phyloP scores from a whole-genome alignment of 2,888 invertebrate species.

The Rhamnusium bicolor region DNA sequence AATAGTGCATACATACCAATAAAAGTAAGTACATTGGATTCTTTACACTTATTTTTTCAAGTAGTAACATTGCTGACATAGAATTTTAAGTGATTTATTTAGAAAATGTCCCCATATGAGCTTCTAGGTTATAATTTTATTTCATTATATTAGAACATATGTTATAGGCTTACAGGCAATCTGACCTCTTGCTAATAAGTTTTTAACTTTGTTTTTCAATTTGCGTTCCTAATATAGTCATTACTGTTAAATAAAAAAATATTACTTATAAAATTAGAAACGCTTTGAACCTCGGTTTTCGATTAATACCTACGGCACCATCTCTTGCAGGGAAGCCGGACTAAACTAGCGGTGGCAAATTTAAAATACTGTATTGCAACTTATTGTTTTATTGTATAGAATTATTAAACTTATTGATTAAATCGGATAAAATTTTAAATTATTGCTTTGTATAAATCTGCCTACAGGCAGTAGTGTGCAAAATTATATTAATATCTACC shows the following conservation, averaged over 20 bases:
- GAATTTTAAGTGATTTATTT: neutral
- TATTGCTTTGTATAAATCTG: conserved; percentile 57
- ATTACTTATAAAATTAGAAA: neutral
- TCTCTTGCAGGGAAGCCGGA: conserved; percentile 5
- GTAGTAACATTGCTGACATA: neutral
- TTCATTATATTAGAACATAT: neutral
- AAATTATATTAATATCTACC: conserved; percentile 71
- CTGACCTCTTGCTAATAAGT: neutral
- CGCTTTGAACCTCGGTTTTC: neutral
- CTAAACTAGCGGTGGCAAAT: conserved; percentile 24
- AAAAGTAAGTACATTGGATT: neutral
- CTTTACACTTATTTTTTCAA: neutral
- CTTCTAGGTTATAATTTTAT: conserved; percentile 24
- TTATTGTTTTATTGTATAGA: neutral
- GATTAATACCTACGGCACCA: conserved; percentile 5
- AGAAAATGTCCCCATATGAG: conserved; percentile 15
- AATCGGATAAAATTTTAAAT: conserved; percentile 59
- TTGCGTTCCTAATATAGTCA: neutral
- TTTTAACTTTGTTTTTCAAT: neutral
- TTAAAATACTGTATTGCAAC: conserved; percentile 13
- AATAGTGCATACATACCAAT: neutral
- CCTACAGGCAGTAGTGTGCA: conserved; percentile 64
- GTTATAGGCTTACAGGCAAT: neutral
- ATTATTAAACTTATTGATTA: conserved; percentile 51
- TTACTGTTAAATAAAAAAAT: neutral